phyloP scores from a whole-genome alignment of 2,888 invertebrate genomes.

The Limnephilus lunatus region DNA sequence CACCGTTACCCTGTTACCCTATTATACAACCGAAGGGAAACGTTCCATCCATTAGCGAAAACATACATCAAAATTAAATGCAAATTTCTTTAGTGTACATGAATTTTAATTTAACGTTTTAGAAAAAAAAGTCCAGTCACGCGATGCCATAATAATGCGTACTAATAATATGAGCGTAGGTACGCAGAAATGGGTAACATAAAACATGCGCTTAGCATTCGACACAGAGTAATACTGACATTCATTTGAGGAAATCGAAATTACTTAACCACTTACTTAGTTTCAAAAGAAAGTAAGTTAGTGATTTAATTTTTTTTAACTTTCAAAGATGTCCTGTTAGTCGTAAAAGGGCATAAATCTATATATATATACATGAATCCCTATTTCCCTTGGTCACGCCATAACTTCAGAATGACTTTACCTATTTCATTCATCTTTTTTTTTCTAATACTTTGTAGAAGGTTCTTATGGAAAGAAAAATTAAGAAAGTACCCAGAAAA shows the following conservation, averaged over 20 bases:
- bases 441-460: too few relatives aligned
- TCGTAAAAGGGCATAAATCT: too few relatives aligned
- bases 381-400: too few relatives aligned
- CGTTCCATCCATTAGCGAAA: constrained; percentile 36
- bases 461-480: too few relatives aligned
- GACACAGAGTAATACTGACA: neutral
- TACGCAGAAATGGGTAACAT: neutral
- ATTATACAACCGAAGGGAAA: constrained; percentile 24
- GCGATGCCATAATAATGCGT: constrained; percentile 1
- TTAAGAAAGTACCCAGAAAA: too few relatives aligned
- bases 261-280: neutral
- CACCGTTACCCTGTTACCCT: neutral
- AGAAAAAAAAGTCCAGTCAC: constrained; percentile 23
- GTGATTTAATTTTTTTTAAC: too few relatives aligned
- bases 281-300: too few relatives aligned
- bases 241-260: neutral
- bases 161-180: neutral
- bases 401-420: too few relatives aligned
- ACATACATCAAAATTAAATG: constrained; percentile 43
- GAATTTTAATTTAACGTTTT: constrained; percentile 14
- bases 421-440: too few relatives aligned
- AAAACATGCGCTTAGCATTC: neutral
- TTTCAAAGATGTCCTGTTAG: too few relatives aligned
- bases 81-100: constrained; percentile 26
- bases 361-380: too few relatives aligned